Conservation (phyloP, 23 tunicate genomes). For the Clavelina lepadiformis region DNA sequence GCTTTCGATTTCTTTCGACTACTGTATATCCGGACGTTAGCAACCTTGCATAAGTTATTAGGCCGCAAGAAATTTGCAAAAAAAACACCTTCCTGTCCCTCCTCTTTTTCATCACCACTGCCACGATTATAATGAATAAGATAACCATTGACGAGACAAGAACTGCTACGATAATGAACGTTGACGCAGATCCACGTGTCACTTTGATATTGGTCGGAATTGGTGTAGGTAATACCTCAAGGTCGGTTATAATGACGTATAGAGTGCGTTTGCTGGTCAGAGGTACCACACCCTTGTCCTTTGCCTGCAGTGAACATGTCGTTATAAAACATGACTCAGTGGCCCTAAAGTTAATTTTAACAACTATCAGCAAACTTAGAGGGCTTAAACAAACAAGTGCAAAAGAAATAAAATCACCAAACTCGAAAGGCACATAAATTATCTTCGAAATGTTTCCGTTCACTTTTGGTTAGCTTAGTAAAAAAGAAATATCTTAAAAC, state of each 20-base stretch:
- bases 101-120: slow-evolving; percentile 25
- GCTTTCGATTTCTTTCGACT: too few relatives aligned
- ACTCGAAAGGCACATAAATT: too few relatives aligned
- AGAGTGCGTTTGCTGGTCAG: slow-evolving; percentile 21
- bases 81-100: slow-evolving; percentile 55
- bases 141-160: slow-evolving; percentile 34
- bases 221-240: slow-evolving; percentile 18
- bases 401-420: too few relatives aligned
- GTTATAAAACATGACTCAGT: not conserved
- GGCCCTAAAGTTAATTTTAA: not conserved
- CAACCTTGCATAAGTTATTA: too few relatives aligned
- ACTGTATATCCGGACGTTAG: too few relatives aligned
- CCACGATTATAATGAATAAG: slow-evolving; percentile 22
- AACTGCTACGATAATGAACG: slow-evolving; percentile 31
- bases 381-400: too few relatives aligned
- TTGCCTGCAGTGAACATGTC: slow-evolving; percentile 24
- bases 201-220: slow-evolving; percentile 1
- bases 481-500: too few relatives aligned
- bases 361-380: too few relatives aligned
- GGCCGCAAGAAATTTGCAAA: too few relatives aligned
- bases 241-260: slow-evolving; percentile 41
- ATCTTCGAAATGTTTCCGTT: too few relatives aligned
- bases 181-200: slow-evolving; percentile 1
- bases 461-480: too few relatives aligned
- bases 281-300: slow-evolving; percentile 36